Evolutionary conservation across 1,140 invertebrate species (phyloP), one percentile per base, ranked within the genome.

Genomic region (Sitophilus oryzae): DNA sequence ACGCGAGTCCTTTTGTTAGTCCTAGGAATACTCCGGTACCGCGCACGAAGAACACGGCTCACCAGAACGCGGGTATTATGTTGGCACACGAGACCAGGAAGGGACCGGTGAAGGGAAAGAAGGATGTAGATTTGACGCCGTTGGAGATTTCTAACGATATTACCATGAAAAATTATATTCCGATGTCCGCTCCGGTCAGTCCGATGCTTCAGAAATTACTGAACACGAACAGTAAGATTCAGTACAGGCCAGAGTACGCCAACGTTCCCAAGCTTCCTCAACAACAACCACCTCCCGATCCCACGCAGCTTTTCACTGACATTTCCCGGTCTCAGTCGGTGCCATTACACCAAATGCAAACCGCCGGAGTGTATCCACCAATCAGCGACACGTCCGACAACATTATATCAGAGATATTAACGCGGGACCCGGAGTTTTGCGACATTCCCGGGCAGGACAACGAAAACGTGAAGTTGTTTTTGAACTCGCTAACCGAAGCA

Each of bases 1-100:
- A 76, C 49, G 81, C 81, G n/a, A 89, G 85, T 68, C 88, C 88
- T 1, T 92, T 92, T 68, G 87, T 91, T 1, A 91, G 88, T 62
- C 89, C 89, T 0, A 75, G 87, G 18, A 83, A 84, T 55, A 89
- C 88, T 1, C 85, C 86, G 1, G 78, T 86, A 1, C 80, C 81
- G 9, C 74, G 85, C 56, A 67, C 59, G 52, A 66, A 68, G 59
- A 57, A 64, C 52, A 58, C 41, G 34, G 51, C 42, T 37, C 49
- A 63, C 50, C 56, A 65, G 36, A 63, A 47, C 54, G 44, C 55
- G 18, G 53, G 58, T 40, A 55, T 61, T 38, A 42, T 49, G 46
- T 15, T 58, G 22, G 22, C 42, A 15, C 36, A 22, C 14, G 48
- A 55, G 14, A 59, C 44, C 48, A 49, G 56, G 23, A 15, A 22